These are phyloP conservation scores for Aphelenchoides besseyi DNA, from an alignment of 1,140 invertebrate genomes.

Conservation along the genomic window DNA sequence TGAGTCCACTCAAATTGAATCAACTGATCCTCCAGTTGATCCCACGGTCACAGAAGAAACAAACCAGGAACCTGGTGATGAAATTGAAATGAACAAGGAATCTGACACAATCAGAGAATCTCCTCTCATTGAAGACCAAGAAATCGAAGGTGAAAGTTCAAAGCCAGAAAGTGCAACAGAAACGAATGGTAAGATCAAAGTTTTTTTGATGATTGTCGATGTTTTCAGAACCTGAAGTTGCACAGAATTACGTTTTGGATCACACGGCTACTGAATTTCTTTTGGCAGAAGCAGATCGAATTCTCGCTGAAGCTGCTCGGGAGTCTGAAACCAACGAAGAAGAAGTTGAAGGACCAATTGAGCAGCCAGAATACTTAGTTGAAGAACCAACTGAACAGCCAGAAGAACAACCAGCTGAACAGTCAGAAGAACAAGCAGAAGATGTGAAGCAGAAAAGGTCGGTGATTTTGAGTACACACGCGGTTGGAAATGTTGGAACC, in stretches of 20 bases:
- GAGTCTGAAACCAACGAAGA: too few relatives aligned
- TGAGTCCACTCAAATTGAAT: too few relatives aligned
- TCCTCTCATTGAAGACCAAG: neutral
- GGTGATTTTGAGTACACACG: conserved; percentile 11
- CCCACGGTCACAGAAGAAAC: too few relatives aligned
- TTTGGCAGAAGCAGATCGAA: neutral
- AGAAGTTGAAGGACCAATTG: neutral
- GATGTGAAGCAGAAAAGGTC: neutral
- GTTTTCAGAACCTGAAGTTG: too few relatives aligned
- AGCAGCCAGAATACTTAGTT: neutral
- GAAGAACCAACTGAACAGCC: neutral
- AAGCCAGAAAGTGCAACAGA: too few relatives aligned
- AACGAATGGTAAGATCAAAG: too few relatives aligned
- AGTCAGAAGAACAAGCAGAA: neutral
- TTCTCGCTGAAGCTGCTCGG: neutral
- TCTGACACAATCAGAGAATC: neutral
- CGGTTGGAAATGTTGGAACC: conserved; percentile 21
- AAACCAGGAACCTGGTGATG: too few relatives aligned
- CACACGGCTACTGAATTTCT: neutral
- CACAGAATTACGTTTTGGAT: neutral
- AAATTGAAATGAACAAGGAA: neutral
- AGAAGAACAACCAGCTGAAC: neutral
- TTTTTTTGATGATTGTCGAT: too few relatives aligned
- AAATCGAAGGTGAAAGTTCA: too few relatives aligned
- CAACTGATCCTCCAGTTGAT: too few relatives aligned